Percentiles rank a stretch among this genome's conserved stretches.
phyloP scores from a whole-genome alignment of 1,140 invertebrate species.

The Chironomus tepperi region DNA sequence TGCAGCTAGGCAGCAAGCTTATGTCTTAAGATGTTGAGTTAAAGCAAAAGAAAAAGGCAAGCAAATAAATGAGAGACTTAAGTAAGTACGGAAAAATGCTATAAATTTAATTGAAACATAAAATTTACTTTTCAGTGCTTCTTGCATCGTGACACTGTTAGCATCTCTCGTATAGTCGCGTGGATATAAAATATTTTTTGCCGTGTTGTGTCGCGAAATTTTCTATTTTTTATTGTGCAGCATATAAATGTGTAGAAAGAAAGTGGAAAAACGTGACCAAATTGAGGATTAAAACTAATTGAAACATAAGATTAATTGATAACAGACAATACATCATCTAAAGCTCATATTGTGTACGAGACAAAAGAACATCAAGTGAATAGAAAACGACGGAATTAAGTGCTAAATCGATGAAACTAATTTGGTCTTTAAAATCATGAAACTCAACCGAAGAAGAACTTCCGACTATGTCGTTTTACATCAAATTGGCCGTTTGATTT shows the following conservation, averaged over 20 bases:
- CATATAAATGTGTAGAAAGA: neutral
- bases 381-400: neutral
- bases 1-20: neutral
- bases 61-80: neutral
- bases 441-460: neutral
- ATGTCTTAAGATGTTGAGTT: no score
- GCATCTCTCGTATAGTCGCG: neutral
- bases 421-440: neutral
- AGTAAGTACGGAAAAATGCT: neutral
- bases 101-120: slow-evolving; percentile 15
- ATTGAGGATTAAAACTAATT: neutral
- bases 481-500: neutral
- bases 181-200: neutral
- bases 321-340: neutral
- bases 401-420: neutral
- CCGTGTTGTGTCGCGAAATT: neutral
- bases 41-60: no score
- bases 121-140: slow-evolving; percentile 6
- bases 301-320: neutral
- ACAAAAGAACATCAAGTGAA: neutral
- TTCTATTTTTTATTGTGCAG: neutral
- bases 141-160: neutral
- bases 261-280: neutral
- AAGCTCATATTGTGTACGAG: neutral
- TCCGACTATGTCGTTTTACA: neutral